A percentile compares a stretch with the other conserved stretches of the same genome.
Evolutionary conservation across 2,888 invertebrate genomes (phyloP).

Genomic region (Dryobota labecula): DNA sequence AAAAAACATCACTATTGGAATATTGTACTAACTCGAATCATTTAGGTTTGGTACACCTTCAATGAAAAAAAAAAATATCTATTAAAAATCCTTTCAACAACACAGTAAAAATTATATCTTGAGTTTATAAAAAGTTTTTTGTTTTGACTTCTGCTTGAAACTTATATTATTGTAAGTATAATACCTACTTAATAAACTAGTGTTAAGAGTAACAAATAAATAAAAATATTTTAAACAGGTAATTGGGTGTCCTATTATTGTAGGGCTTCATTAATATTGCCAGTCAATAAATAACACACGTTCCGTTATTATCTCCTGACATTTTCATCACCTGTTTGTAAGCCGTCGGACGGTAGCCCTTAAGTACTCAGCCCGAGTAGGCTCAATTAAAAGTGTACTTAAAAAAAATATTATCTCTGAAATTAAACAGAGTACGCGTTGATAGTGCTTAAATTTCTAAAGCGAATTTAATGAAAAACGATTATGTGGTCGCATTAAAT

Average conservation of each 20-base stretch:
- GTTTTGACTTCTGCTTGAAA: background rate
- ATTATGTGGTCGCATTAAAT: slow-evolving; percentile 35
- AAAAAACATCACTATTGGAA: slow-evolving; percentile 1
- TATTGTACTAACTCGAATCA: background rate
- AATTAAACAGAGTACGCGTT: slow-evolving; percentile 58
- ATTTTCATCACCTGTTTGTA: slow-evolving; percentile 73
- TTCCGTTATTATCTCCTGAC: slow-evolving; percentile 72
- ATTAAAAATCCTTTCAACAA: too few species aligned
- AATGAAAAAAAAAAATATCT: too few species aligned
- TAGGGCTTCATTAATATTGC: slow-evolving; percentile 59
- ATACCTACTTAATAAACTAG: background rate
- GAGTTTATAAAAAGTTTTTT: background rate
- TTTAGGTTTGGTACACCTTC: background rate
- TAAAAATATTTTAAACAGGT: slow-evolving; percentile 24
- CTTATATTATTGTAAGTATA: background rate
- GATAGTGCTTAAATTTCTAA: slow-evolving; percentile 51
- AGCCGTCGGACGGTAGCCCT: slow-evolving; percentile 61
- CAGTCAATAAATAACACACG: slow-evolving; percentile 63
- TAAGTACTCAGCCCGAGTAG: slow-evolving; percentile 44
- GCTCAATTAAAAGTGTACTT: slow-evolving; percentile 61
- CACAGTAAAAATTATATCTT: background rate
- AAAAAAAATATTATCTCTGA: slow-evolving; percentile 61
- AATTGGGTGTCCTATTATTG: slow-evolving; percentile 49
- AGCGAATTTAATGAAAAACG: slow-evolving; percentile 38
- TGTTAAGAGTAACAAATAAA: background rate